These are phyloP conservation scores for Agrochola litura DNA, from an alignment of 2,888 invertebrate genomes.

Conservation along the genomic window DNA sequence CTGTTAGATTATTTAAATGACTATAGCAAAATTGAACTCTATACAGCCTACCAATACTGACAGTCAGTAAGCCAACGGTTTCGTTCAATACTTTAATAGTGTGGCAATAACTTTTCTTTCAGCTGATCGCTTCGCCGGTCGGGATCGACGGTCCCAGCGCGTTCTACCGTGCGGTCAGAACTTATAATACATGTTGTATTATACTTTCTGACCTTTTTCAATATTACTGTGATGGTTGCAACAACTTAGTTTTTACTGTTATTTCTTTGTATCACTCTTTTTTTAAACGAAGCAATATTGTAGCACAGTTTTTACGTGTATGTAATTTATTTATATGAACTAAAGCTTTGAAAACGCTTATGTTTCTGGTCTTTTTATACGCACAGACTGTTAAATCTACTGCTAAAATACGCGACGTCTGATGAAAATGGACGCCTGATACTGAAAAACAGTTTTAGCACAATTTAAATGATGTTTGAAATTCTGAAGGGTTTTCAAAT, in stretches of 20 bases:
- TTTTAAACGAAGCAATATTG: slow-evolving; percentile 37
- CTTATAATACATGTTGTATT: slow-evolving; percentile 86
- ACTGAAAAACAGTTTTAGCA: background rate
- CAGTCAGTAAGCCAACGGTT: slow-evolving; percentile 73
- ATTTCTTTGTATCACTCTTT: slow-evolving; percentile 31
- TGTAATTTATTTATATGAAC: slow-evolving; percentile 43
- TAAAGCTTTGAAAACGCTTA: slow-evolving; percentile 40
- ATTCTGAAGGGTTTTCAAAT: slow-evolving; percentile 9
- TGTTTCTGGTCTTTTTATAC: background rate
- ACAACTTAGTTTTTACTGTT: slow-evolving; percentile 52
- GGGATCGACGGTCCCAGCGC: slow-evolving; percentile 72
- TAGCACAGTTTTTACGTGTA: slow-evolving; percentile 49
- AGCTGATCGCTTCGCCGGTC: slow-evolving; percentile 80
- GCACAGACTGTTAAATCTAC: background rate
- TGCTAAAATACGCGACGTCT: background rate
- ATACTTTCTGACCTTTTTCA: slow-evolving; percentile 83
- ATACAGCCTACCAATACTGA: slow-evolving; percentile 58
- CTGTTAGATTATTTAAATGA: background rate
- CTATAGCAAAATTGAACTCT: slow-evolving; percentile 47
- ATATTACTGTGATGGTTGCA: slow-evolving; percentile 78
- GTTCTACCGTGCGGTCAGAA: slow-evolving; percentile 82
- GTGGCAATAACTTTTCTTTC: slow-evolving; percentile 86
- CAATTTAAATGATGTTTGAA: background rate
- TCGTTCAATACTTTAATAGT: slow-evolving; percentile 83
- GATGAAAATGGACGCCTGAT: background rate